Base-by-base conservation (phyloP, 1,140 invertebrate genomes). In the Zaprionus taronus region DNA sequence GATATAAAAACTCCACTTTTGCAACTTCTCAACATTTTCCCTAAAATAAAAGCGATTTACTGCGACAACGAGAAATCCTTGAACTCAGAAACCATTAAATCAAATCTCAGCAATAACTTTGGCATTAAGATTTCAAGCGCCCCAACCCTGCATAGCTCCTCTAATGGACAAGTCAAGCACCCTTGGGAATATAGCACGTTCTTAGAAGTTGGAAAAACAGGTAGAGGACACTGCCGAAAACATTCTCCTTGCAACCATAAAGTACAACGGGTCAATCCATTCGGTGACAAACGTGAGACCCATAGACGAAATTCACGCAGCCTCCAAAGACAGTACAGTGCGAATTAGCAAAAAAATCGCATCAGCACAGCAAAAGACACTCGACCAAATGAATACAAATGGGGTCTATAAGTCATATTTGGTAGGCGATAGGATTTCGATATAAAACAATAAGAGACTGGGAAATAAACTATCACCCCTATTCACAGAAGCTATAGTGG, bases 91-190 rank as follows among this genome's bases (percentile, higher is more conserved):
- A 31, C 7, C 38, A 44, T 44, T 44, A 44, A 44, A 44, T 17
- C 15, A 2, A 55, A 31, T 26, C 53, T 55, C 26, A 28, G 22
- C 20, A 55, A 55, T 26, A 55, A 14, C 53, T 55, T 26, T 55
- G 24, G 53, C 22, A 49, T 69, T 14, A 26, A 34, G 24, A 61
- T 60, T 60, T 28, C 56, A 61, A 60, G 49, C 38, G 66, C 66
- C 24, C 66, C 66, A 68, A 55, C 66, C 36, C 49, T 68, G 41
- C 55, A 68, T 41, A 68, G 66, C 15, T 44, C 38, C 38, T 44
- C 38, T 44, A n/a, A 44, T 17, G 38, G 38, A 22, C 22, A 22
- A 22, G 22, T 22, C 22, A 0, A 22, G 38, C n/a, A 17, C n/a
- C 5, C 1, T 28, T 7, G 26, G 6, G 6, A 6, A 28, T 7